Percentiles rank a stretch among this genome's conserved stretches.
Conservation (phyloP, 2,888 invertebrate genomes). For the Galeruca laticollis region DNA sequence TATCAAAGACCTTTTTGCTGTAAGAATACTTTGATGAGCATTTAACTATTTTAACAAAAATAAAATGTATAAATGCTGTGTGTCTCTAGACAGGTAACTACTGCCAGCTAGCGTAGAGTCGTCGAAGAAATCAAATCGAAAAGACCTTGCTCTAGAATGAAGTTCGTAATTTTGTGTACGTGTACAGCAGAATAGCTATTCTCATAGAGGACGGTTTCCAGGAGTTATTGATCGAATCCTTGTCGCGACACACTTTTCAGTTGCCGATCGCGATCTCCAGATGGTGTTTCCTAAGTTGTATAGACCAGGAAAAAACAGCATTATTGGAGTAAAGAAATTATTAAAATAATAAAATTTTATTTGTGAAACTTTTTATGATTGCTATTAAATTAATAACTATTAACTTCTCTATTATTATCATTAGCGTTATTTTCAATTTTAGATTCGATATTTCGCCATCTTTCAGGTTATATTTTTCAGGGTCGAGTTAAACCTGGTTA, state of each 20-base stretch:
- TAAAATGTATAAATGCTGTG: too few relatives aligned
- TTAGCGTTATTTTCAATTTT: too few relatives aligned
- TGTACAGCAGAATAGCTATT: not conserved
- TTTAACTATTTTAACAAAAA: too few relatives aligned
- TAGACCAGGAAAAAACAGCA: slow-evolving; percentile 5
- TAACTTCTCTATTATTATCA: too few relatives aligned
- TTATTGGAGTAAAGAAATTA: not conserved
- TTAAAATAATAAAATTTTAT: not conserved
- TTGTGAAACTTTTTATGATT: not conserved
- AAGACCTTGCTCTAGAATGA: slow-evolving; percentile 12
- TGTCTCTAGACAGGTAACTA: not conserved
- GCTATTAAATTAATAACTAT: too few relatives aligned
- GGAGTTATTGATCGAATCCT: slow-evolving; percentile 53
- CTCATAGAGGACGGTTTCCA: slow-evolving; percentile 42
- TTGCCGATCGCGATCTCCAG: slow-evolving; percentile 49
- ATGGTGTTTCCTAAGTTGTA: slow-evolving; percentile 47
- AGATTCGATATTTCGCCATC: too few relatives aligned
- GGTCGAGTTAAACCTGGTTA: too few relatives aligned
- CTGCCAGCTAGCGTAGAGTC: slow-evolving; percentile 13
- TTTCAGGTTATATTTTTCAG: too few relatives aligned
- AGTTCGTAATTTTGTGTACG: slow-evolving; percentile 5
- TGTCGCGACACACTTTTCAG: slow-evolving; percentile 55
- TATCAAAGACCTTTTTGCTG: too few relatives aligned
- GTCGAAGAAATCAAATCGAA: not conserved
- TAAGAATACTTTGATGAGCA: too few relatives aligned